Conservation (phyloP, 2,113 vertebrate genomes). For the Calidris pygmaea region DNA sequence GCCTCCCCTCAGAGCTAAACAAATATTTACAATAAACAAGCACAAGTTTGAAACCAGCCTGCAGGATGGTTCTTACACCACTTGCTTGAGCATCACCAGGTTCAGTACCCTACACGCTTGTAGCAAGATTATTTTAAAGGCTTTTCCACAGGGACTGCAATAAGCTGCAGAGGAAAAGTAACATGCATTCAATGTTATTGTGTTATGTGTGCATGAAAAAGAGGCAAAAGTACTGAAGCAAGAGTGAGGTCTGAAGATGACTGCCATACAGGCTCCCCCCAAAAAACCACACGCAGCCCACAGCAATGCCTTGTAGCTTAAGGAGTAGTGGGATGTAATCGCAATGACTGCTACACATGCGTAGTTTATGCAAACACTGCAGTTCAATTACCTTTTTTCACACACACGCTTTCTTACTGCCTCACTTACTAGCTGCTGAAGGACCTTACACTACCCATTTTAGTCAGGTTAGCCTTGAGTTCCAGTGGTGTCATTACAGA, state of each 20-base stretch:
- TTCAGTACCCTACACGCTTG: conserved; percentile 82
- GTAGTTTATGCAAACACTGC: conserved; percentile 77
- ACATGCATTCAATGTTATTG: conserved; percentile 89
- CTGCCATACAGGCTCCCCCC: conserved; percentile 88
- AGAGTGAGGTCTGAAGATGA: conserved; percentile 86
- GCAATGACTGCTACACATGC: conserved; percentile 86
- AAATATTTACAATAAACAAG: neutral
- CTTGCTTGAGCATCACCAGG: conserved; percentile 69
- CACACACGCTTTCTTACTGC: conserved; percentile 77
- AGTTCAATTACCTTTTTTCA: conserved; percentile 80
- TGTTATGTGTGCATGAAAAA: conserved; percentile 90
- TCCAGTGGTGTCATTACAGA: conserved; percentile 63
- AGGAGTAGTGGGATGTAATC: conserved; percentile 80
- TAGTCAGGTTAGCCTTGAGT: conserved; percentile 71
- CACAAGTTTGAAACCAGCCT: conserved; percentile 7
- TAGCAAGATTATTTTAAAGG: conserved; percentile 78
- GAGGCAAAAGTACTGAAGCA: conserved; percentile 87
- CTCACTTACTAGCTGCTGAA: conserved; percentile 80
- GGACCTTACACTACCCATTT: conserved; percentile 73
- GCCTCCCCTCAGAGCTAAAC: conserved; percentile 43
- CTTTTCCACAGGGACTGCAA: conserved; percentile 85
- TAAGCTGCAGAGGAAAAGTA: conserved; percentile 83
- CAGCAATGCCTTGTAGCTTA: conserved; percentile 84
- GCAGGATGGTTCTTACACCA: conserved; percentile 64
- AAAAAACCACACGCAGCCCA: conserved; percentile 92